Conservation (phyloP, 2,113 vertebrate genomes). For the Ranitomeya imitator region DNA sequence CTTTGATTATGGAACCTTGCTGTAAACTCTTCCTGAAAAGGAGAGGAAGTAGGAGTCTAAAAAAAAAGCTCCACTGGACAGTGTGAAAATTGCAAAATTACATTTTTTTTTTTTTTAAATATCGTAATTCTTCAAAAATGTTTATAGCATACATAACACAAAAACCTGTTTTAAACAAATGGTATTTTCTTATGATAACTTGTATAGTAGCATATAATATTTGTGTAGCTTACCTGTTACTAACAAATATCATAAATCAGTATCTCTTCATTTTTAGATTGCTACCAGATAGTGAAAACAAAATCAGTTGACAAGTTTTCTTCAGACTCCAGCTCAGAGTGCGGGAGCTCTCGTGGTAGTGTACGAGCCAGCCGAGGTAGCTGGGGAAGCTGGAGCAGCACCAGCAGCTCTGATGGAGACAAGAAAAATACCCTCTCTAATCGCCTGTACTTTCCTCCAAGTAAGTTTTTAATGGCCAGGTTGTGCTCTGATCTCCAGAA, state of each 20-base stretch:
- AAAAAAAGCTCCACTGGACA: too few species aligned
- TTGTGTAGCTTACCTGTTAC: background rate
- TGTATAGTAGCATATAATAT: too few species aligned
- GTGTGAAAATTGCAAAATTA: too few species aligned
- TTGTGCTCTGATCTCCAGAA: background rate
- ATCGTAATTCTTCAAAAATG: too few species aligned
- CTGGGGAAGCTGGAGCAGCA: slow-evolving; percentile 98
- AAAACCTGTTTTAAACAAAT: too few species aligned
- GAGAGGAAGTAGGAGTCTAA: too few species aligned
- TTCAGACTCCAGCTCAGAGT: slow-evolving; percentile 93
- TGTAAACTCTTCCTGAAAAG: too few species aligned
- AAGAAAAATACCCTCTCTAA: slow-evolving; percentile 73
- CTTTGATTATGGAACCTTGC: too few species aligned
- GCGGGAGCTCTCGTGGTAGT: slow-evolving; percentile 88
- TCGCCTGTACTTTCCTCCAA: slow-evolving; percentile 76
- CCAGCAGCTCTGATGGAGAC: slow-evolving; percentile 92
- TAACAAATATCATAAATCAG: background rate
- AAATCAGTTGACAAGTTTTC: slow-evolving; percentile 81
- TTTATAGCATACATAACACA: too few species aligned
- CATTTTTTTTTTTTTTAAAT: too few species aligned
- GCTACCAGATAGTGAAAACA: slow-evolving; percentile 70
- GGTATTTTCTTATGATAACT: too few species aligned
- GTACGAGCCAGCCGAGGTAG: slow-evolving; percentile 92
- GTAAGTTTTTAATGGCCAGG: slow-evolving; percentile 70
- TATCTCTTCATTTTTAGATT: slow-evolving; percentile 62